A percentile compares a stretch with the other conserved stretches of the same genome.
These are phyloP conservation scores for Chitala chitala DNA, from an alignment of 2,113 vertebrate species.

Conservation along the genomic window DNA sequence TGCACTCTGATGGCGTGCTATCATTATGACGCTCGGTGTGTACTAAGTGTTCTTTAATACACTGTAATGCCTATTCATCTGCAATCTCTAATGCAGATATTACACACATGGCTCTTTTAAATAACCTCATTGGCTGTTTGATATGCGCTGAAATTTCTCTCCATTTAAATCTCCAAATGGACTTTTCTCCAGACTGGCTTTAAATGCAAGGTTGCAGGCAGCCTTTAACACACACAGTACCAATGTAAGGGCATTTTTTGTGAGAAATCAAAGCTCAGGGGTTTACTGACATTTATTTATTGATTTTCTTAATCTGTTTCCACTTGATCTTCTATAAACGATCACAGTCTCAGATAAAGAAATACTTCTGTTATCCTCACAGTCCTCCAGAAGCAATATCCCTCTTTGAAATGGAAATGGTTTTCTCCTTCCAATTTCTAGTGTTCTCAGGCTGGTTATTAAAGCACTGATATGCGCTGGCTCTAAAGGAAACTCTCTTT, in stretches of 20 bases:
- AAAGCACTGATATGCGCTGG: not conserved
- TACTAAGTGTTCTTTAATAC: not conserved
- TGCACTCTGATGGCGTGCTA: not conserved
- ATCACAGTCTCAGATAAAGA: slow-evolving; percentile 11
- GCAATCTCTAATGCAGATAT: not conserved
- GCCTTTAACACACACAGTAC: not conserved
- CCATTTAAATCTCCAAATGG: no score
- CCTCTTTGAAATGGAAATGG: slow-evolving; percentile 15
- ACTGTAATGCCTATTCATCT: not conserved
- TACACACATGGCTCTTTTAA: not conserved
- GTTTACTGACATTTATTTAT: slow-evolving; percentile 8
- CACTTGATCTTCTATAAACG: slow-evolving; percentile 7
- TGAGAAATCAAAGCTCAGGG: not conserved
- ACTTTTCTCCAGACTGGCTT: not conserved
- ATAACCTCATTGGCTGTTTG: slow-evolving; percentile 5
- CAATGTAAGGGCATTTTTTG: not conserved
- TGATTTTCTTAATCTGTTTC: slow-evolving; percentile 7
- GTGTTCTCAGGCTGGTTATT: slow-evolving; percentile 4
- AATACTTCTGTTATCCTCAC: slow-evolving; percentile 2
- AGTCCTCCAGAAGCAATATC: slow-evolving; percentile 8
- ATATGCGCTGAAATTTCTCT: not conserved
- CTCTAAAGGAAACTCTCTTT: not conserved
- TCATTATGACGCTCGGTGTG: not conserved
- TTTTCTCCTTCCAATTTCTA: not conserved
- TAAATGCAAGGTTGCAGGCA: not conserved